Base-by-base conservation (phyloP, 1,140 invertebrate genomes). In the Capitella teleta region DNA sequence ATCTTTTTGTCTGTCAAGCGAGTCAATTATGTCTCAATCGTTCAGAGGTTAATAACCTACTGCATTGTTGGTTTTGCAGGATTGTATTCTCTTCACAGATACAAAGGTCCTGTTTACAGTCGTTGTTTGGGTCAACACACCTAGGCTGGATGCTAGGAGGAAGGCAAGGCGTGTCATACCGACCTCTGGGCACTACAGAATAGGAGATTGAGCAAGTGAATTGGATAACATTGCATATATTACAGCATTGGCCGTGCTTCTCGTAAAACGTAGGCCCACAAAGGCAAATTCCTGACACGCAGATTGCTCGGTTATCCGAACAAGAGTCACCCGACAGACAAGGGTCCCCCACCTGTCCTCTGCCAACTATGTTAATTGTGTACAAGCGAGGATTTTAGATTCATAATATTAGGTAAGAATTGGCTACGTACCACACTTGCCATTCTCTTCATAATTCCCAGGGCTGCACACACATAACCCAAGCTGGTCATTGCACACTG, bases 261-360 rank as follows among this genome's bases (percentile, higher is more conserved):
- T 47, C 26, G 32, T 32, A 47, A 24, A 47, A 47, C 19, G 12
- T 47, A 28, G 6, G 19, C 32, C 25, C 16, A 19, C 45, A 47
- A 14, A 47, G 26, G 21, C 45, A 47, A 28, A 47, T 47, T 5
- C 45, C 32, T 21, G 30, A 14, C 2, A 2, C 18, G 19, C 45
- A 47, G 16, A 34, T 14, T 10, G 45, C 45, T 8, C 36, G 19
- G 32, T 47, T 32, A 24, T 47, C 45, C 4, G 45, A 26, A 34
- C 45, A 47, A 8, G 45, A 47, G 10, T 25, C 32, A 16, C 32
- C 45, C 19, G 45, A 21, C 19, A 47, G 19, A 25, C 45, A 47
- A 2, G 45, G 45, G 36, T 16, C 18, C 5, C 45, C 45, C 16
- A 47, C 6, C 26, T 47, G 18, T 5, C 45, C 45, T 47, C 30